Conservation (phyloP, 2,888 invertebrate genomes). For the Exephanes ischioxanthus region DNA sequence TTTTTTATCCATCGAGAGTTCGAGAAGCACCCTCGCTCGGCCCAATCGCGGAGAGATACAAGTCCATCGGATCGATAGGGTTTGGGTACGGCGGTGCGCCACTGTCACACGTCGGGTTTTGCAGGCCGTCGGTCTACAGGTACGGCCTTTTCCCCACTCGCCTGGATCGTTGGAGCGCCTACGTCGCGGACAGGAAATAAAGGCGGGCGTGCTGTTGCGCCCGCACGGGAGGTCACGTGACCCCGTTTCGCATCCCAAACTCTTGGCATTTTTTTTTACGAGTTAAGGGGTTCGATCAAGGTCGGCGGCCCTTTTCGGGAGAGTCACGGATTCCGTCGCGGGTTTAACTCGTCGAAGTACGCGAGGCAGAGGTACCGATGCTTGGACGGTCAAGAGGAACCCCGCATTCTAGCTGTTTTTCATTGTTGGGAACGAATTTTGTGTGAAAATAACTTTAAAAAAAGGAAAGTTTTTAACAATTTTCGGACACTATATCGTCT, state of each 20-base stretch:
- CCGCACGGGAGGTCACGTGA: neutral
- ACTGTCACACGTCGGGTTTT: neutral
- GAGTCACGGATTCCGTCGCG: too few relatives aligned
- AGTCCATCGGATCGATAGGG: conserved; percentile 13
- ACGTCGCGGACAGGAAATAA: conserved; percentile 4
- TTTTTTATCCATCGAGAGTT: conserved; percentile 14
- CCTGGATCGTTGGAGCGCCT: neutral
- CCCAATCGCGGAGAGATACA: neutral
- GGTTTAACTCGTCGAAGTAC: too few relatives aligned
- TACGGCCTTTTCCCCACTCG: conserved; percentile 9
- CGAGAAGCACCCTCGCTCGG: neutral
- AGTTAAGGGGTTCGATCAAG: too few relatives aligned
- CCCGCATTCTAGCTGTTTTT: too few relatives aligned
- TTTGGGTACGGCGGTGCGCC: neutral
- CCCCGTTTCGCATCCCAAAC: neutral
- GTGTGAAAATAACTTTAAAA: too few relatives aligned
- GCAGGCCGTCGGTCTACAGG: neutral
- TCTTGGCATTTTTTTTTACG: neutral
- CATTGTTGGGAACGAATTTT: too few relatives aligned
- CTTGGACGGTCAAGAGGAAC: too few relatives aligned
- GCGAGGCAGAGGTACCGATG: too few relatives aligned
- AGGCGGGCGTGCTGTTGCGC: neutral
- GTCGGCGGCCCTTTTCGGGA: too few relatives aligned
- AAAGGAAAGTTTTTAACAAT: too few relatives aligned
- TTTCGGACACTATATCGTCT: too few relatives aligned